Evolutionary conservation across 23 tunicate genomes (phyloP).

Genomic region (Ascidia mentula): DNA sequence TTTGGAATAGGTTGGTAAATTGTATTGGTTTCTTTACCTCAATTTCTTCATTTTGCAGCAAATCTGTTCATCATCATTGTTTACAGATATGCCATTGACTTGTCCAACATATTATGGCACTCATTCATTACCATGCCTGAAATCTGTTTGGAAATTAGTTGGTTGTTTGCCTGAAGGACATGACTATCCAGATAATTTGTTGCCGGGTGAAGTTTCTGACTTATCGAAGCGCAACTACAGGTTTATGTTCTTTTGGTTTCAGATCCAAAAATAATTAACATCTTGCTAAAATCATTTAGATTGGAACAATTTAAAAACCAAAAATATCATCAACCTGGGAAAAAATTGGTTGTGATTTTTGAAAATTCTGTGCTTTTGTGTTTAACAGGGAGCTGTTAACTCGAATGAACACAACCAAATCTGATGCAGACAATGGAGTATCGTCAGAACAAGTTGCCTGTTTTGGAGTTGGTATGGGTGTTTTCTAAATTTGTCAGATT

Average conservation of each 20-base stretch:
- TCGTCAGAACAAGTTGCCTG: constrained; percentile 15
- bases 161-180: not conserved
- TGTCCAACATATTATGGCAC: not conserved
- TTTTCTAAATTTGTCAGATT: no score
- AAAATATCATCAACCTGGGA: no score
- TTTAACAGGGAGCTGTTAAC: not conserved
- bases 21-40: no score
- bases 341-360: no score
- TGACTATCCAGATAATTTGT: not conserved
- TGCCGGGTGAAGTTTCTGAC: not conserved
- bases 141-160: not conserved
- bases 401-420: constrained; percentile 5
- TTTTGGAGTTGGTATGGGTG: constrained; percentile 27
- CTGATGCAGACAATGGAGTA: constrained; percentile 17
- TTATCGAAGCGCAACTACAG: not conserved
- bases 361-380: no score
- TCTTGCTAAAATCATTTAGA: no score
- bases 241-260: not conserved
- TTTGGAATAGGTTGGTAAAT: no score
- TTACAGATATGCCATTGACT: not conserved
- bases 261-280: no score
- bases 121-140: constrained; percentile 17
- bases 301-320: no score
- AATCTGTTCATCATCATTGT: no score
- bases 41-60: no score